Base-by-base conservation (phyloP, 2,888 invertebrate genomes). In the Ommatoiulus sabulosus region DNA sequence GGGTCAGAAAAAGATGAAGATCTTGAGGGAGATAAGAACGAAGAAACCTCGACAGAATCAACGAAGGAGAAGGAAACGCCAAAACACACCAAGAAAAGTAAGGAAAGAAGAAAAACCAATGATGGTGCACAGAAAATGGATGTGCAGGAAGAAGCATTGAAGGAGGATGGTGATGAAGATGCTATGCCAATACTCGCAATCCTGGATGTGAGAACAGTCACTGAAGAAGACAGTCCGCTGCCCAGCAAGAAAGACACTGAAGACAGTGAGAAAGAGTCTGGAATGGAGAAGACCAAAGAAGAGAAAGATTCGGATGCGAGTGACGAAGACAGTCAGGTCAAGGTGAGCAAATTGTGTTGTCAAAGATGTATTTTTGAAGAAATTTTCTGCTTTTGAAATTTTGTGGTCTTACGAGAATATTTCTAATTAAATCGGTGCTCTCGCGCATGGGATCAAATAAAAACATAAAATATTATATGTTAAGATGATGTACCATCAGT, bases 121-220 rank as follows among this genome's bases (percentile, higher is more conserved):
- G 63, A 63, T 7, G 63, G 20, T 63, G 63, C 20, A 12, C 20
- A 63, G 20, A 63, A 63, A 17, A 57, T 20, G 84, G 44, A 84
- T 17, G 43, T 15, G 24, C 12, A n/a, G 17, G 84, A 84, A 5
- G 84, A 84, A 12, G 24, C 10, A 5, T 2, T 3, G 24, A 20
- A 84, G 10, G 86, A 86, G 46, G 86, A 44, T 12, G 46, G 44
- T 2, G 48, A 86, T 44, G 52, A 35, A 12, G 87, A 87, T 20
- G 4, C 85, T 7, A 89, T 87, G 87, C 89, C 87, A 4, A 48
- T 43, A 2, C 63, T 89, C 15, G 87, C 87, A 7, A 89, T 89
- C 4, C 46, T 89, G 72, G 87, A 89, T 48, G 89, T 89, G 46
- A 44, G 89, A 44, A 89, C 87, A 2, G 89, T 89, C n/a, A 44